A percentile compares a stretch with the other conserved stretches of the same genome.
Conservation (phyloP, 2,113 vertebrate species). For the Psephotus haematonotus region DNA sequence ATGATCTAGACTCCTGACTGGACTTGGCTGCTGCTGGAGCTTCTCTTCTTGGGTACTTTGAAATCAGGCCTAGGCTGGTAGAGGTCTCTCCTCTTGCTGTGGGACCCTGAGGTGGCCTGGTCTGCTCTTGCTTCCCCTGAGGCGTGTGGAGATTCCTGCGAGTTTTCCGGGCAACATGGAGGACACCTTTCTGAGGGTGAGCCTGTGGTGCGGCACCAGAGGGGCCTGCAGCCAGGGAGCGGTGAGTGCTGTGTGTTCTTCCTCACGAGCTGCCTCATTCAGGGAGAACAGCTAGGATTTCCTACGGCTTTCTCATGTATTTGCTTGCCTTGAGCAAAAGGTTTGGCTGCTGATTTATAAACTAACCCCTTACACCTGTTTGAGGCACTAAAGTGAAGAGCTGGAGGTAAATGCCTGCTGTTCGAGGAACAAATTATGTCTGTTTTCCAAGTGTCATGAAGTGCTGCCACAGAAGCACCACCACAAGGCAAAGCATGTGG, state of each 20-base stretch:
- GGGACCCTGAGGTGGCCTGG: background rate
- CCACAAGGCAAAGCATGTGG: accelerated
- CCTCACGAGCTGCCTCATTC: accelerated
- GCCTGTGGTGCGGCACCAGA: background rate
- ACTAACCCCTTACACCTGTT: accelerated
- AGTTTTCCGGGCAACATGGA: background rate
- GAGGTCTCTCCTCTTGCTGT: background rate
- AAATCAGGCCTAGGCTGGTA: background rate
- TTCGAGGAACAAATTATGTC: background rate
- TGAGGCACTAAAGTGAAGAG: background rate
- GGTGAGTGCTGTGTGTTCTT: background rate
- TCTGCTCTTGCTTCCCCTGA: background rate
- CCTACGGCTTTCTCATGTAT: background rate
- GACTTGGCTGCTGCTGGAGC: background rate
- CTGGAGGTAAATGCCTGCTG: background rate
- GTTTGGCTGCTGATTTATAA: background rate
- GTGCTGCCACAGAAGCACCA: background rate
- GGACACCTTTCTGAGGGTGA: background rate
- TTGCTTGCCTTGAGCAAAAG: background rate
- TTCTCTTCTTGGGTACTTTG: background rate
- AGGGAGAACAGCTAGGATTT: background rate
- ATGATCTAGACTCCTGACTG: background rate
- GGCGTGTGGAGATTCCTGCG: accelerated
- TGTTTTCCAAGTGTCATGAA: background rate
- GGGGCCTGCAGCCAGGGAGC: accelerated